phyloP scores from a whole-genome alignment of 2,797 vertebrate genomes.

The Pseudochromis fuscus region DNA sequence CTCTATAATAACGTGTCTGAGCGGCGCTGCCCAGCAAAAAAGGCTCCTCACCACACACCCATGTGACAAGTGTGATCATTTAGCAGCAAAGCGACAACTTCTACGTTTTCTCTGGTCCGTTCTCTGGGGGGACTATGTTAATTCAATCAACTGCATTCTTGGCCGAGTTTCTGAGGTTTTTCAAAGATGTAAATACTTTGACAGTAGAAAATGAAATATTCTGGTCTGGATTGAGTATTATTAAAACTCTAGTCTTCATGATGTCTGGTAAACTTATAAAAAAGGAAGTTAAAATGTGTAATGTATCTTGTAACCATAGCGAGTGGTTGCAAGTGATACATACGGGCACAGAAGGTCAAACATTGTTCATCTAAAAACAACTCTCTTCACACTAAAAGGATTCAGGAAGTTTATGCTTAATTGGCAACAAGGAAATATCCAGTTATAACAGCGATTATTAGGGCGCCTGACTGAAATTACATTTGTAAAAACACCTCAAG shows the following conservation, averaged over 20 bases:
- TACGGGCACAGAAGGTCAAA: not conserved
- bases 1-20: constrained; percentile 20
- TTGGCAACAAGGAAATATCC: constrained; percentile 19
- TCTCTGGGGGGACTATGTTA: constrained; percentile 7
- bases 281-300: no score
- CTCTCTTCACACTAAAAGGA: not conserved
- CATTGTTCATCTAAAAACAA: constrained; percentile 2
- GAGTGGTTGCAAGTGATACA: not conserved
- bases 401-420: constrained; percentile 15
- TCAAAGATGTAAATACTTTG: constrained; percentile 17
- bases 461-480: constrained; percentile 30
- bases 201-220: not conserved
- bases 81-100: constrained; percentile 47
- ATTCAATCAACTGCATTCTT: constrained; percentile 28
- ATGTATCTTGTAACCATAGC: not conserved
- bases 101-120: constrained; percentile 1
- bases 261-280: not conserved
- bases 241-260: not conserved
- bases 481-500: constrained; percentile 42
- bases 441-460: constrained; percentile 34
- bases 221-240: not conserved
- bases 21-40: constrained; percentile 16
- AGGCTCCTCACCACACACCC: constrained; percentile 29
- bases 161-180: constrained; percentile 23
- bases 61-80: constrained; percentile 51